Evolutionary conservation across 1,140 invertebrate species (phyloP), one percentile per base, ranked within the genome.

Genomic region (Aphidius gifuensis): DNA sequence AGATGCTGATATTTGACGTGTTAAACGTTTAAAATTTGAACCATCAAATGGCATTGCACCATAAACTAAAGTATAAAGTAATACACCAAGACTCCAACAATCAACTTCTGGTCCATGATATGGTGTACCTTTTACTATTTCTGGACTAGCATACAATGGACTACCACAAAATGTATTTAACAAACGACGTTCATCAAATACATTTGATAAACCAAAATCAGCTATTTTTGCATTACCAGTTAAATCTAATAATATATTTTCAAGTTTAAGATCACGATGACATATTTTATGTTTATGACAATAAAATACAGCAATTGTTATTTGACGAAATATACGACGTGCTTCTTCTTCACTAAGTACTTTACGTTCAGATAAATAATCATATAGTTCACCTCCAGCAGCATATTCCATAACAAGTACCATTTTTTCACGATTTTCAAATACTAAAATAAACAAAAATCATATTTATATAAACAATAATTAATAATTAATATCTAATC

Each of bases 41-140:
- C 97, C 97, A 83, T 99, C 97, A 79, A 99, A 99, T 38, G 97
- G 97, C 97, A 99, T 99, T 66, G 96, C 94, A 70, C 97, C 97
- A 80, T 99, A 99, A 51, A 99, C 96, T 71, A 99, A 83, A 39
- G 97, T 99, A 74, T 99, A 99, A 0, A 99, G 82, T 21, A 99
- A 84, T 46, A 99, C 97, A 59, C 97, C 97, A 54, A 99, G 81
- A 21, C 95, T 98, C 97, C 97, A 99, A 77, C 92, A 96, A 71
- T 92, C 90, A 7, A 88, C 90, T 85, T 99, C 96, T 6, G 97
- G 96, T n/a, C 97, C 97, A 71, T 92, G 90, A 75, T 99, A 99
- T 2, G 97, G 96, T 21, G 91, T 94, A 62, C 97, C 97, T 82
- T 95, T 94, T 8, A 99, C 97, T 67, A 99, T 99, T 84, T 99